Evolutionary conservation across 2,797 vertebrate species (phyloP).

Genomic region (Lacerta bilineata): DNA sequence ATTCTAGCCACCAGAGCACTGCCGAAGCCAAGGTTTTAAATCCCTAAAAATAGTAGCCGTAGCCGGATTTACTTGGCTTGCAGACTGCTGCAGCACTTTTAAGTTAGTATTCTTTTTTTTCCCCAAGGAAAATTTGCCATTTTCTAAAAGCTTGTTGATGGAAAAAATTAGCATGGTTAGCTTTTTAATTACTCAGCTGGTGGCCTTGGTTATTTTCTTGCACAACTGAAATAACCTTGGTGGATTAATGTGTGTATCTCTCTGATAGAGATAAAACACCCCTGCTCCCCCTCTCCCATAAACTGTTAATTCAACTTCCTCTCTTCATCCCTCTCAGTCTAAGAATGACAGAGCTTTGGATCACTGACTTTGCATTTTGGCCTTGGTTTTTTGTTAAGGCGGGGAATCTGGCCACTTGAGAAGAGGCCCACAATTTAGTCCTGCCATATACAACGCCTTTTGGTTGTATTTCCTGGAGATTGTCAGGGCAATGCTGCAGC

Average conservation of each 20-base stretch:
- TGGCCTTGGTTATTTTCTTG: conserved; percentile 17
- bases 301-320: conserved; percentile 43
- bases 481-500: too few species aligned
- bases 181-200: conserved; percentile 64
- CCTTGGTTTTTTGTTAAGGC: conserved; percentile 12
- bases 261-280: neutral
- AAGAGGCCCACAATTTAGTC: neutral
- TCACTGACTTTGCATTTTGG: conserved; percentile 41
- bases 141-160: conserved; percentile 63
- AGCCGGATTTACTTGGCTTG: conserved; percentile 79
- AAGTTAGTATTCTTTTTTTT: conserved; percentile 51
- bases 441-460: neutral
- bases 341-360: conserved; percentile 7
- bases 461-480: neutral
- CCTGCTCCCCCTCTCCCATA: neutral
- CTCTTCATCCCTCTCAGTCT: conserved; percentile 24
- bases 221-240: conserved; percentile 42
- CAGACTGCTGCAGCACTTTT: conserved; percentile 76
- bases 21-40: conserved; percentile 79
- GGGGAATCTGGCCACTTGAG: neutral
- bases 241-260: conserved; percentile 32
- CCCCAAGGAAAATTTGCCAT: conserved; percentile 40
- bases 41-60: conserved; percentile 83
- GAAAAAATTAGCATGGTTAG: conserved; percentile 62
- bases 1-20: conserved; percentile 75